A percentile compares a stretch with the other conserved stretches of the same genome.
These are phyloP conservation scores for Theocolax elegans DNA, from an alignment of 1,140 invertebrate species.

Conservation along the genomic window DNA sequence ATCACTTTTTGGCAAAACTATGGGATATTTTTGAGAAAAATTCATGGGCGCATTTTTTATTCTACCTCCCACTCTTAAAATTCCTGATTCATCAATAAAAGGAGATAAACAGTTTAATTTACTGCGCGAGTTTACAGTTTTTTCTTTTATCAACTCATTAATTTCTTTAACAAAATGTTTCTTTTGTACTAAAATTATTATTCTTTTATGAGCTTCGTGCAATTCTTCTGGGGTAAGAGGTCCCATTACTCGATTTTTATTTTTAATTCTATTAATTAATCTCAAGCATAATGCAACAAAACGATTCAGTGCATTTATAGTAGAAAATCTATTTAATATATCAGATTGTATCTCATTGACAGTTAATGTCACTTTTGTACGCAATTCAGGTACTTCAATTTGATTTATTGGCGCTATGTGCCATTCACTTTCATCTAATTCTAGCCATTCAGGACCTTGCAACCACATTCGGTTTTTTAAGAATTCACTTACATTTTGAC, in stretches of 20 bases:
- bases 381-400: constrained; percentile 15
- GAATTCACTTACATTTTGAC: constrained; percentile 2
- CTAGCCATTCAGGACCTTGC: not conserved
- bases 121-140: not conserved
- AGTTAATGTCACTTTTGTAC: not conserved
- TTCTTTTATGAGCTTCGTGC: not conserved
- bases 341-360: too few relatives aligned
- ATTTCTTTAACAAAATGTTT: too few relatives aligned
- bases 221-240: not conserved
- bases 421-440: not conserved
- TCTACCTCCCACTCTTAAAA: not conserved
- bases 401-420: not conserved
- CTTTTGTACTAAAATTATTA: not conserved
- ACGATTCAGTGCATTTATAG: too few relatives aligned
- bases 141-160: too few relatives aligned
- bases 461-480: not conserved
- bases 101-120: not conserved
- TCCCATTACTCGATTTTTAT: not conserved
- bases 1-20: not conserved
- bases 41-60: not conserved
- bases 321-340: too few relatives aligned
- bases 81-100: not conserved
- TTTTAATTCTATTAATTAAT: too few relatives aligned
- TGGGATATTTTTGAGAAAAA: not conserved
- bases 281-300: too few relatives aligned